A percentile compares a stretch with the other conserved stretches of the same genome.
phyloP scores from a whole-genome alignment of 1,140 invertebrate genomes.

The Drosophila ficusphila region DNA sequence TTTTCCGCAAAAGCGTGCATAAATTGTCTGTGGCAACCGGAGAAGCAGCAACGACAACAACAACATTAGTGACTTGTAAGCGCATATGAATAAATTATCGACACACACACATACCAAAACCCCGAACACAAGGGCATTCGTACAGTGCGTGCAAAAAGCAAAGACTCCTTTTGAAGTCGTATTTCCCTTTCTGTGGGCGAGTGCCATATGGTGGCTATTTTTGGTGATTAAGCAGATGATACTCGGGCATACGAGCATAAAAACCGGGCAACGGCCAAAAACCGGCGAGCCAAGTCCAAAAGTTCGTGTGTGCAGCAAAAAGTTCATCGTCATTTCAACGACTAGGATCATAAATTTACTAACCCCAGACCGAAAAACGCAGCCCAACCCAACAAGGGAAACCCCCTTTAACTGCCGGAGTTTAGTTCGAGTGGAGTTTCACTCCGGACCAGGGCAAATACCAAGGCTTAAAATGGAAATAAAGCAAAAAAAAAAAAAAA shows the following conservation, averaged over 20 bases:
- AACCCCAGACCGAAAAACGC: slow-evolving; percentile 50
- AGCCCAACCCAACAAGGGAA: slow-evolving; percentile 21
- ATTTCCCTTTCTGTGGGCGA: slow-evolving; percentile 20
- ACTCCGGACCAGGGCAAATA: slow-evolving; percentile 22
- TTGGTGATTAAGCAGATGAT: slow-evolving; percentile 83
- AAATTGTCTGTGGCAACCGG: slow-evolving; percentile 80
- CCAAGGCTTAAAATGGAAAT: slow-evolving; percentile 18
- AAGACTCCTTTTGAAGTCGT: slow-evolving; percentile 62
- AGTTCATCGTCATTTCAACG: slow-evolving; percentile 76
- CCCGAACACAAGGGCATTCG: slow-evolving; percentile 16
- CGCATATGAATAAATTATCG: slow-evolving; percentile 84
- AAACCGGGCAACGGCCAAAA: slow-evolving; percentile 37
- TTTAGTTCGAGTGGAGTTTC: slow-evolving; percentile 47
- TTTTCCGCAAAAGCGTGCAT: slow-evolving; percentile 76
- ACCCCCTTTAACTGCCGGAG: slow-evolving; percentile 31
- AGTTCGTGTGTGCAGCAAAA: slow-evolving; percentile 55
- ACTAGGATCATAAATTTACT: slow-evolving; percentile 79
- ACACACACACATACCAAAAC: slow-evolving; percentile 33
- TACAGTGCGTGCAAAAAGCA: slow-evolving; percentile 74
- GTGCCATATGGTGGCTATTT: slow-evolving; percentile 82
- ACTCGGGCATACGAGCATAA: slow-evolving; percentile 49
- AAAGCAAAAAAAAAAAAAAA: too few species aligned
- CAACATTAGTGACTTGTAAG: slow-evolving; percentile 79
- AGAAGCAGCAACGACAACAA: slow-evolving; percentile 46
- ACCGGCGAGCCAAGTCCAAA: slow-evolving; percentile 61